Evolutionary conservation across 2,797 vertebrate genomes (phyloP).

Genomic region (Sylvilagus floridanus): DNA sequence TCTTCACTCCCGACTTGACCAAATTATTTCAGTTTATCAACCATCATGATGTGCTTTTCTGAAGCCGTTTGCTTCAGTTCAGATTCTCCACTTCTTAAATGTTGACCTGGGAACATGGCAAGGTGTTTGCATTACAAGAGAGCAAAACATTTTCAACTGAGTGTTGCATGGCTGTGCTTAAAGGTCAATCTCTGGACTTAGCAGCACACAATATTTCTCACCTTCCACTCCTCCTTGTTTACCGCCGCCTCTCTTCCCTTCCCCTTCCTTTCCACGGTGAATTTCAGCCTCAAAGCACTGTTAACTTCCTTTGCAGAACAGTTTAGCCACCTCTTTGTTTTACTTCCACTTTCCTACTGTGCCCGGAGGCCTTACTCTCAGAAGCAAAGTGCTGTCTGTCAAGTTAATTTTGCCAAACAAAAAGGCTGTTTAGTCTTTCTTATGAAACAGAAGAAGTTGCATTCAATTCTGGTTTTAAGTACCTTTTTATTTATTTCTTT

Average conservation of each 20-base stretch:
- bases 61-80: neutral
- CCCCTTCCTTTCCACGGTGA: neutral
- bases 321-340: conserved; percentile 55
- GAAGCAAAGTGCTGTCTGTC: conserved; percentile 48
- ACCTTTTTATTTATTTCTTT: conserved; percentile 50
- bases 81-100: neutral
- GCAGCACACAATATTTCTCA: neutral
- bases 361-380: conserved; percentile 38
- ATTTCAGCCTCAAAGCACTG: neutral
- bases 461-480: conserved; percentile 67
- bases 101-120: neutral
- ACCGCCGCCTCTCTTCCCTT: neutral
- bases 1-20: neutral
- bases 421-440: conserved; percentile 67
- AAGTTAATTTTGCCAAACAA: conserved; percentile 75
- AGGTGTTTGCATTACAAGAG: neutral
- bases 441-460: conserved; percentile 65
- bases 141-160: neutral
- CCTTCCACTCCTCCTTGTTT: neutral
- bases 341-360: conserved; percentile 22
- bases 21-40: conserved; percentile 16
- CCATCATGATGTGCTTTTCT: conserved; percentile 9
- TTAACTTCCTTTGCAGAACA: neutral
- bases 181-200: neutral
- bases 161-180: neutral